Base-by-base conservation (phyloP, 1,140 invertebrate genomes). In the Alviniconcha marisindica region DNA sequence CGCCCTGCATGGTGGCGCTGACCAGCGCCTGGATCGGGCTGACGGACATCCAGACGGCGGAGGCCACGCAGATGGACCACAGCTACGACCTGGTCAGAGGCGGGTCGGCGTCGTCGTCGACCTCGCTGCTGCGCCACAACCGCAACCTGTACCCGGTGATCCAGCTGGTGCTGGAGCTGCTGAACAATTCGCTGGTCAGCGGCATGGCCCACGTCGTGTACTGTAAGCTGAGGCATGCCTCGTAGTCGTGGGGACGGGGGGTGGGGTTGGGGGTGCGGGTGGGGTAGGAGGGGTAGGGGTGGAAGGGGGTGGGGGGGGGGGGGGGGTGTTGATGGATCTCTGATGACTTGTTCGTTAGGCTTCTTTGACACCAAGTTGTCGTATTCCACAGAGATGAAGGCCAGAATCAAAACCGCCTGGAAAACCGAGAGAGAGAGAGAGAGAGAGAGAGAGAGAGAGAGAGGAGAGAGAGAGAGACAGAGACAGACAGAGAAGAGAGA, bases 151-250 rank as follows among this genome's bases (percentile, higher is more conserved):
- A 85, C 60, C 88, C 89, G 2, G 77, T 90, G 31, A 86, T 90
- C 51, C 90, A 90, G 84, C 66, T 90, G 5, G 87, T 91, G 48
- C 81, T 91, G 63, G 90, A 91, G 81, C 89, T 91, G 84, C 77
- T 87, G 28, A 91, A 91, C 77, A 90, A 88, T 82, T 79, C 87
- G 24, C 82, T 91, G 40, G 85, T 91, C 60, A 90, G 89, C 36
- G 90, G 90, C 1, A 87, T 90, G 36, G 89, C 89, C 33, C 89
- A 91, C 88, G 90, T 91, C 24, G 88, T 91, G 15, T 90, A 88
- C 84, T 87, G 89, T 15, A 87, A 85, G 76, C 77, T 89, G 44
- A 40, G 66, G 31, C 78, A 85, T 76, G 69, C 84, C 21, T 40
- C 73, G 21, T 76, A 28, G 31, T 21, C 7, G 5, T 40, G 36